Base-by-base conservation (phyloP, 2,888 invertebrate species). In the Prenolepis imparis region DNA sequence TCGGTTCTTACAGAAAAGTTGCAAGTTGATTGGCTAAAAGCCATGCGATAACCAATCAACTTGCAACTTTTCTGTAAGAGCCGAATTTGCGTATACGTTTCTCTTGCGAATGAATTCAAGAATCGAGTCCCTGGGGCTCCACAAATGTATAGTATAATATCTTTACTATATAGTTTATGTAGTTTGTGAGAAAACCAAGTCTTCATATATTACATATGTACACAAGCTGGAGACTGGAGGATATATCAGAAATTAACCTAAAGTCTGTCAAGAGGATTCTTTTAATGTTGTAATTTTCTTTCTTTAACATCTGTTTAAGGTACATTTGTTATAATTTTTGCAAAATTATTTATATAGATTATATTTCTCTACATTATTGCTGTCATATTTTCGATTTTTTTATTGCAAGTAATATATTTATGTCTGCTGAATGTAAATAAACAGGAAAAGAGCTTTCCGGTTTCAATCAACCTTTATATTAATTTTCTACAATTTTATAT, bases 171-270 rank as follows among this genome's bases (percentile, higher is more conserved):
- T 57, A 57, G 2, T 57, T 59, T 59, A 28, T 61, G 18, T 32
- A 28, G 32, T 61, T 61, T 32, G 0, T 12, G 39, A 21, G 39
- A 64, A n/a, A 18, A 41, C 41, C 0, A 48, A n/a, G 6, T 48
- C 28, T n/a, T n/a, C n/a, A n/a, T n/a, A n/a, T n/a, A n/a, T n/a
- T n/a, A n/a, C n/a, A n/a, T n/a, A n/a, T n/a, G n/a, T n/a, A n/a
- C n/a, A n/a, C n/a, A n/a, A n/a, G n/a, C n/a, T n/a, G 28, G 28
- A 28, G 18, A 61, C n/a, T n/a, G n/a, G 12, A 28, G 18, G n/a
- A n/a, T 28, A 0, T 72, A 61, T 73, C 41, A 15, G n/a, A 44
- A 24, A 59, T 3, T 74, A 73, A 59, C 24, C 24, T 73, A 24
- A 15, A 28, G 15, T 44, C 9, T 44, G 21, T 24, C 21, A 39